Evolutionary conservation across 2,113 vertebrate species (phyloP).

Genomic region (Pachycephala philippinensis): DNA sequence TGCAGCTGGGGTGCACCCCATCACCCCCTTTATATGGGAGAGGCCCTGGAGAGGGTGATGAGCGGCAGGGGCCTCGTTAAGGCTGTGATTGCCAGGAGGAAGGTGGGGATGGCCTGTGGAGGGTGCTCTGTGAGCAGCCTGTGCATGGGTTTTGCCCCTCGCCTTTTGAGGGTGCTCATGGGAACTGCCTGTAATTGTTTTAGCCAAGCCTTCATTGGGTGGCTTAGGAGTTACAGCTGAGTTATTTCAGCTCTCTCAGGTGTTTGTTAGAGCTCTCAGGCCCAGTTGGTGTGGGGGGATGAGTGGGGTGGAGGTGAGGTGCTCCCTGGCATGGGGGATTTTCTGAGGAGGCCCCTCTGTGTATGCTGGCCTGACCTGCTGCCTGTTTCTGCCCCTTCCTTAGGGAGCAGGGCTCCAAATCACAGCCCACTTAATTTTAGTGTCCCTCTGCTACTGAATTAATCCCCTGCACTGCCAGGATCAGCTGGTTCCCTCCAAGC

Average conservation of each 20-base stretch:
- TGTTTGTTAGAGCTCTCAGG: not conserved
- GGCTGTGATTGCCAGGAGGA: not conserved
- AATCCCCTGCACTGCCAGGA: not conserved
- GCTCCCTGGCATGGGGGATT: accelerated
- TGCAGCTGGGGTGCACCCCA: accelerated
- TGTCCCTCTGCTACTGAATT: not conserved
- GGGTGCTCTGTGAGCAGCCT: not conserved
- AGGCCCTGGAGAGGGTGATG: not conserved
- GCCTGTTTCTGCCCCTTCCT: too few species aligned
- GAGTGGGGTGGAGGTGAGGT: not conserved
- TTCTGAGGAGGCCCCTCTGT: not conserved
- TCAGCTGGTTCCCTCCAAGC: not conserved
- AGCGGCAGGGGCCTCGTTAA: not conserved
- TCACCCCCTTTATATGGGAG: not conserved
- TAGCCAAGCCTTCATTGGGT: not conserved
- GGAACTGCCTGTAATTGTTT: not conserved
- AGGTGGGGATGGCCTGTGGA: not conserved
- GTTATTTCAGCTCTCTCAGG: not conserved
- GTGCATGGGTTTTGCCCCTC: not conserved
- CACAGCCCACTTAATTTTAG: not conserved
- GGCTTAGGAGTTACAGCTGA: not conserved
- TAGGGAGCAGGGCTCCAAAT: not conserved
- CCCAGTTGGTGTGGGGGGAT: accelerated
- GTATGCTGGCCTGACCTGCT: accelerated
- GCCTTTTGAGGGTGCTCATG: not conserved